Evolutionary conservation across 2,888 invertebrate species (phyloP), one percentile per base, ranked within the genome.

Genomic region (Candidula unifasciata): DNA sequence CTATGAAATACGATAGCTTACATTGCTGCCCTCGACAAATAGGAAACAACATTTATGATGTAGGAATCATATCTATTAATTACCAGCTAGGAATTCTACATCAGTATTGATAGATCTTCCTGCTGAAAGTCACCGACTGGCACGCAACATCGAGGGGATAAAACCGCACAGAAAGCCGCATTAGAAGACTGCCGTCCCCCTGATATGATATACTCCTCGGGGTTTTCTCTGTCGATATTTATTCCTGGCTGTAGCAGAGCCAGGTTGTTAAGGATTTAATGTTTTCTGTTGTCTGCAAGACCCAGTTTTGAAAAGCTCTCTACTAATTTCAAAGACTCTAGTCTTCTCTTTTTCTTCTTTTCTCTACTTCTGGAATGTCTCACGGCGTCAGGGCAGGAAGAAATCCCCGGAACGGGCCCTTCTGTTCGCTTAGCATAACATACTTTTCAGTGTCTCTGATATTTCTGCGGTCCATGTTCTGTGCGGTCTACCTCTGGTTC

Each of bases 131-230:
- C 27, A 66, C 27, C 27, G 27, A 3, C 66, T 10, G 27, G 27
- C 66, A 66, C 66, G 66, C 66, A n/a, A 66, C 44, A 44, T 44
- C 44, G 66, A 10, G 27, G 10, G 66, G 27, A 24, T 27, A 66
- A 66, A 66, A 66, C n/a, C 66, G 27, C 3, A 6, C 10, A 10
- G 3, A 66, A n/a, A 66, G 66, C 66, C 66, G n/a, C 66, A 66
- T 66, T 66, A n/a, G 24, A n/a, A 66, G 66, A 66, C 27, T 66
- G n/a, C 66, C 66, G 66, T 27, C 66, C 27, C 5, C 66, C 27
- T 27, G 66, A 66, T 66, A 66, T n/a, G 66, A 66, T 66, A 66
- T 66, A 27, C 66, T 66, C 66, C 27, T n/a, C 27, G 27, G 66
- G 66, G 5, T 66, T 66, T 27, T 27, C 66, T 66, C 66, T 66